Base-by-base conservation (phyloP, 1,140 invertebrate species). In the Tribolium madens region DNA sequence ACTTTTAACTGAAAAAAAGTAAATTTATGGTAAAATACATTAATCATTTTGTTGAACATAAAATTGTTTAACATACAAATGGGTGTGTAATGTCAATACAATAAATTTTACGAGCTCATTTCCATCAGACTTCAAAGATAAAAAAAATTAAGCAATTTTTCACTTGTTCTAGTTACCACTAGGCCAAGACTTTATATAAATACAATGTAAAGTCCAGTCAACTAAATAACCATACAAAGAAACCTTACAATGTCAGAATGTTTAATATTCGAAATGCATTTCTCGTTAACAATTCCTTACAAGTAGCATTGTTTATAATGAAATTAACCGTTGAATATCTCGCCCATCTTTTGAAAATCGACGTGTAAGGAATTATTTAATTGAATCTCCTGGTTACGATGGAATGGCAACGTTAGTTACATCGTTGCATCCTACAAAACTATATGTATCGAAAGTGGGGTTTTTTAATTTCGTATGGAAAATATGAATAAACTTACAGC, bases 241-340 rank as follows among this genome's bases (percentile, higher is more conserved):
- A 26, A 26, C 21, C 3, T 26, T 26, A 71, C 47, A 48, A 9
- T 18, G 15, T 71, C 5, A 69, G 14, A n/a, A 17, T 17, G 14
- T 18, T 71, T 71, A 21, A 71, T 52, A 72, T 48, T 33, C 70
- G 5, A 18, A 52, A 10, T 26, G 21, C 57, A 64, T 64, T 18
- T 33, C 9, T 33, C 17, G 12, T 12, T 9, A 21, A 57, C 52
- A 64, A 33, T 64, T n/a, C 57, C n/a, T 21, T 64, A 33, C 21
- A 64, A 33, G 26, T 2, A 33, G 13, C 31, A 64, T 33, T 64
- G 21, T 14, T 31, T 31, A 14, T 31, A 64, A 64, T 64, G 26
- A 64, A 64, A 64, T 52, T 31, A 50, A 50, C 50, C 47, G 26
- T 31, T 10, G 10, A 71, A 71, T 17, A 72, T 72, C 70, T 47